Evolutionary conservation across 1,140 invertebrate species (phyloP).

Genomic region (Radopholus similis): DNA sequence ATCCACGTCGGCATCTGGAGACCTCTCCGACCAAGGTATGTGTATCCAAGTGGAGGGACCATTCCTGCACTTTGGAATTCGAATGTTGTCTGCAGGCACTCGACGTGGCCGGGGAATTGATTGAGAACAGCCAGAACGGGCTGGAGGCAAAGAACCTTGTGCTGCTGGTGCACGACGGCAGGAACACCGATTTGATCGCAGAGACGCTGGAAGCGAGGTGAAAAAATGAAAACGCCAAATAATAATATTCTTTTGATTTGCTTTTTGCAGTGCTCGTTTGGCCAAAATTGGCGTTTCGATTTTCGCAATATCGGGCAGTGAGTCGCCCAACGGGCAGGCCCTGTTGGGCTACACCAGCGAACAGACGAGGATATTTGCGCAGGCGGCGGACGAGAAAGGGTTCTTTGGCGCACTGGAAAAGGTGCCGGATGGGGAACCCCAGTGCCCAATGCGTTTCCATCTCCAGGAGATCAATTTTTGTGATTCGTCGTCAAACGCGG

Average conservation of each 20-base stretch:
- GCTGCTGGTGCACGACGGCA: constrained; percentile 19
- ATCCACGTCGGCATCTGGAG: constrained; percentile 8
- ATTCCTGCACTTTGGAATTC: background rate
- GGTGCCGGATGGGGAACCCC: background rate
- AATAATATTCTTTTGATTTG: background rate
- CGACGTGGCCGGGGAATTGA: background rate
- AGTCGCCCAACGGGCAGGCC: background rate
- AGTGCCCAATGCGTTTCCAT: too few species aligned
- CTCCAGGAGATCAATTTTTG: background rate
- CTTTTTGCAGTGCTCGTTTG: constrained; percentile 4
- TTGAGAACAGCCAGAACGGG: background rate
- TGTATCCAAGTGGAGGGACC: background rate
- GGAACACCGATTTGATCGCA: constrained; percentile 14
- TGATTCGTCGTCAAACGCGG: background rate
- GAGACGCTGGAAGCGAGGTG: constrained; percentile 19
- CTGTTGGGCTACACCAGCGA: constrained; percentile 8
- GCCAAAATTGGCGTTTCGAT: background rate
- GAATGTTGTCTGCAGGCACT: background rate
- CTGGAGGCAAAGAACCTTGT: constrained; percentile 12
- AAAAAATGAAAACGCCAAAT: background rate
- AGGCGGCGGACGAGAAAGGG: background rate
- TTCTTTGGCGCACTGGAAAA: constrained; percentile 13
- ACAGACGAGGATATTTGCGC: background rate
- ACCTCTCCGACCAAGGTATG: constrained; percentile 11
- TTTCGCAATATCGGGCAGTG: constrained; percentile 5